Evolutionary conservation across 1,140 invertebrate species (phyloP).

Genomic region (Drosophila micromelanica): DNA sequence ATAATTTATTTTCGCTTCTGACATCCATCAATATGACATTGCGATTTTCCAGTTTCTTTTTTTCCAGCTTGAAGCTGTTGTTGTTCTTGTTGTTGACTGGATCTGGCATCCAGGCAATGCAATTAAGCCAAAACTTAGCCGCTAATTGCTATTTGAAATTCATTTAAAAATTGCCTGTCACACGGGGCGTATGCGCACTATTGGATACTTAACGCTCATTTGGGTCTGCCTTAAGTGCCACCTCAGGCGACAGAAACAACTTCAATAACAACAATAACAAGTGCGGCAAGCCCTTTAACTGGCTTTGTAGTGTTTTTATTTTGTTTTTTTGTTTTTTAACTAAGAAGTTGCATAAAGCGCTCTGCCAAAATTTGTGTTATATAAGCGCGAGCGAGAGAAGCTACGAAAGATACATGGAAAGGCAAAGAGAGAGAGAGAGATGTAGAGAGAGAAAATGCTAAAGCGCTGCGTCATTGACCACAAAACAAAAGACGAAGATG

Average conservation of each 20-base stretch:
- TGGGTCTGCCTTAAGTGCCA: slow-evolving; percentile 19
- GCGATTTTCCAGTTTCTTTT: slow-evolving; percentile 55
- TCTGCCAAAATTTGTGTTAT: slow-evolving; percentile 66
- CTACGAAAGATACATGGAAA: not conserved
- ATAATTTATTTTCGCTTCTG: slow-evolving; percentile 1
- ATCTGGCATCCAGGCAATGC: slow-evolving; percentile 5
- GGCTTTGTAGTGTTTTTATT: slow-evolving; percentile 8
- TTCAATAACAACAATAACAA: slow-evolving; percentile 5
- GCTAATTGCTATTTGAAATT: slow-evolving; percentile 59
- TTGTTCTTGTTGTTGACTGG: slow-evolving; percentile 1
- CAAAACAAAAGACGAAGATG: slow-evolving; percentile 44
- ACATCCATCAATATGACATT: slow-evolving; percentile 65
- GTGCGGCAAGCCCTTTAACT: slow-evolving; percentile 15
- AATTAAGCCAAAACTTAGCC: slow-evolving; percentile 36
- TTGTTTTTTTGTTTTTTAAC: slow-evolving; percentile 17
- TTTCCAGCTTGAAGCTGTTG: slow-evolving; percentile 19
- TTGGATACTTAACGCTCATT: slow-evolving; percentile 23
- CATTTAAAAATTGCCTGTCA: slow-evolving; percentile 39
- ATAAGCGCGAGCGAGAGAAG: slow-evolving; percentile 49
- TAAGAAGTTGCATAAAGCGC: slow-evolving; percentile 50
- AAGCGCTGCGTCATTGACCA: slow-evolving; percentile 74
- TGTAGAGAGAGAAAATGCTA: slow-evolving; percentile 24
- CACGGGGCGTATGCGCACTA: slow-evolving; percentile 42
- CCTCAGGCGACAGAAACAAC: slow-evolving; percentile 15
- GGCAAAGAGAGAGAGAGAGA: too few species aligned